These are phyloP conservation scores for Mesoclemmys tuberculata DNA, from an alignment of 2,113 vertebrate species.

Conservation along the genomic window DNA sequence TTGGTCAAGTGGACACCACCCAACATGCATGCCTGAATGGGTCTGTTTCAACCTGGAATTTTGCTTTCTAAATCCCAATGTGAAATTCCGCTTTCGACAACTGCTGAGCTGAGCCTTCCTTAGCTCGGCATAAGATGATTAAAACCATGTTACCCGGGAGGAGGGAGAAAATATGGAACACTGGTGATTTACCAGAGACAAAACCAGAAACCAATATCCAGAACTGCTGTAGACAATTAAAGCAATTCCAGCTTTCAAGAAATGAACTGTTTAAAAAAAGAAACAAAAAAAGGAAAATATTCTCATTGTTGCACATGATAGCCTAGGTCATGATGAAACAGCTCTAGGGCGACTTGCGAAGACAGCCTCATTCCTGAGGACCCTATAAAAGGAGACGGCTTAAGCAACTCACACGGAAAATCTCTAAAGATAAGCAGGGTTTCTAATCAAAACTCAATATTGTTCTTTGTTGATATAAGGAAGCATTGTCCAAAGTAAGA, in stretches of 20 bases:
- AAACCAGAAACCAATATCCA: conserved; percentile 51
- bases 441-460: conserved; percentile 55
- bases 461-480: background rate
- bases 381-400: background rate
- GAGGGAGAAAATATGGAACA: conserved; percentile 64
- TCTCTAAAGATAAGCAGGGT: conserved; percentile 26
- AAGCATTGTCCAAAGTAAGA: conserved; percentile 12
- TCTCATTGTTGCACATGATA: conserved; percentile 9
- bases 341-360: conserved; percentile 25
- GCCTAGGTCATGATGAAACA: background rate
- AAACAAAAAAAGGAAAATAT: background rate
- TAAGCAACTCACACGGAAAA: conserved; percentile 37
- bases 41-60: conserved; percentile 59
- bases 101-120: conserved; percentile 66
- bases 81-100: conserved; percentile 65
- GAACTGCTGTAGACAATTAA: conserved; percentile 21
- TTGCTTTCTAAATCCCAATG: conserved; percentile 66
- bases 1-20: conserved; percentile 36
- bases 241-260: background rate
- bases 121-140: conserved; percentile 71
- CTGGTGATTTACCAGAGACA: conserved; percentile 41
- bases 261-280: background rate
- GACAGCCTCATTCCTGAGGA: conserved; percentile 21
- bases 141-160: conserved; percentile 61
- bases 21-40: background rate